Base-by-base conservation (phyloP, 2,113 vertebrate genomes). In the Arothron firmamentum region DNA sequence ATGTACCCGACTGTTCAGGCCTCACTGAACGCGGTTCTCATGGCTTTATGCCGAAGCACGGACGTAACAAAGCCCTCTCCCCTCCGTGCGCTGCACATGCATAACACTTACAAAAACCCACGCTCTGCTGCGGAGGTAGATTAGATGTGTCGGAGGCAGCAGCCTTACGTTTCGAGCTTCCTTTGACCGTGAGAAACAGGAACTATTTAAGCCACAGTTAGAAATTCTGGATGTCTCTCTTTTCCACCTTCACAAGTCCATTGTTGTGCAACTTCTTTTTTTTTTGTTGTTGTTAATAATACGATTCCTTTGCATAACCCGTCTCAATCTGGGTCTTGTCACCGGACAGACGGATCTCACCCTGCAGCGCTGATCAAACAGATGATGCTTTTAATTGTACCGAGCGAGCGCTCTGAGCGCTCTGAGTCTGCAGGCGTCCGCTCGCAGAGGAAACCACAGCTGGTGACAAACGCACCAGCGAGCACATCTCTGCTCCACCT, bases 391-490 rank as follows among this genome's bases (percentile, higher is more conserved):
- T 47, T 16, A 17, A 3, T 16, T 16, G 4, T 47, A 14, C 16
- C 7, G 16, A 17, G 16, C 1, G 16, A 2, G 4, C 46, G 15
- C n/a, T 8, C 0, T 12, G 18, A 18, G 51, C 15, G 7, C 54
- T 28, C 5, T 1, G 25, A 54, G 38, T 13, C 56, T 13, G 6
- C 31, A 52, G 41, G 48, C 3, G 18, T 0, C 11, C 0, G 1
- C 21, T 50, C n/a, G 6, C 47, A 69, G 59, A 66, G 65, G 59
- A 75, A 78, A 66, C 66, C 41, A 53, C 28, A 48, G 12, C 23
- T 56, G 1, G 5, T 17, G 20, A 9, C 34, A 38, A 28, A 28
- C 25, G 4, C 1, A 28, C 5, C 34, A 38, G 34, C 6, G 9
- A 38, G 34, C 34, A 3, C 34, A 38, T 38, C 34, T 38, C 34